Conservation (phyloP, 1,140 invertebrate species). For the Protaetia brevitarsis region DNA sequence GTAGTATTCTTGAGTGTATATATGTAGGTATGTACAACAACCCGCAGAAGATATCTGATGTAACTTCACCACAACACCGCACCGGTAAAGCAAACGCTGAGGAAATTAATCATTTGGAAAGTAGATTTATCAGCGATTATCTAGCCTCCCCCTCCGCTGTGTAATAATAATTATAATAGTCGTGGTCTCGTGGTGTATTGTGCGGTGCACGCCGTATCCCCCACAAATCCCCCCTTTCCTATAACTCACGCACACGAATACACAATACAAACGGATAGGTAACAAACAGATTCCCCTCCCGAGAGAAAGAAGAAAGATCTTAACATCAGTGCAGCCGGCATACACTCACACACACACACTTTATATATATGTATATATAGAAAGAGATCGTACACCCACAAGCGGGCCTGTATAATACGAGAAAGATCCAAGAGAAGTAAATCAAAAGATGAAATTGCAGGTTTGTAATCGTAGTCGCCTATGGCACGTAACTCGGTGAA, state of each 20-base stretch:
- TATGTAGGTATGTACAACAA: too few species aligned
- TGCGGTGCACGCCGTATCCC: too few species aligned
- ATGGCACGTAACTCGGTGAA: slow-evolving; percentile 43
- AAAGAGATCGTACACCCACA: slow-evolving; percentile 41
- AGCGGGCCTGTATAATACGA: not conserved
- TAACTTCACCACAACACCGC: not conserved
- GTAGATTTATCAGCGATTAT: slow-evolving; percentile 7
- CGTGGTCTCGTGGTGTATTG: slow-evolving; percentile 23
- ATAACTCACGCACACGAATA: slow-evolving; percentile 28
- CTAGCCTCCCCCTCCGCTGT: not conserved
- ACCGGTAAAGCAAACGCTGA: not conserved
- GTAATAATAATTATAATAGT: slow-evolving; percentile 19
- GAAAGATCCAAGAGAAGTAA: slow-evolving; percentile 35
- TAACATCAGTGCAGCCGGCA: not conserved
- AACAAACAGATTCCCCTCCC: not conserved
- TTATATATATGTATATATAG: too few species aligned
- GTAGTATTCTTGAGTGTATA: too few species aligned
- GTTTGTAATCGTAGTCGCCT: slow-evolving; percentile 43
- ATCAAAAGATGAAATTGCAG: slow-evolving; percentile 46
- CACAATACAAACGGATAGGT: not conserved
- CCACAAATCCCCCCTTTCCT: too few species aligned
- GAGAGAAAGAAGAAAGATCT: not conserved
- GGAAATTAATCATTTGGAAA: slow-evolving; percentile 20
- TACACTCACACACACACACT: not conserved
- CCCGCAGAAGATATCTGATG: too few species aligned